Evolutionary conservation across 2,888 invertebrate genomes (phyloP).

Genomic region (Diachrysia chrysitis): DNA sequence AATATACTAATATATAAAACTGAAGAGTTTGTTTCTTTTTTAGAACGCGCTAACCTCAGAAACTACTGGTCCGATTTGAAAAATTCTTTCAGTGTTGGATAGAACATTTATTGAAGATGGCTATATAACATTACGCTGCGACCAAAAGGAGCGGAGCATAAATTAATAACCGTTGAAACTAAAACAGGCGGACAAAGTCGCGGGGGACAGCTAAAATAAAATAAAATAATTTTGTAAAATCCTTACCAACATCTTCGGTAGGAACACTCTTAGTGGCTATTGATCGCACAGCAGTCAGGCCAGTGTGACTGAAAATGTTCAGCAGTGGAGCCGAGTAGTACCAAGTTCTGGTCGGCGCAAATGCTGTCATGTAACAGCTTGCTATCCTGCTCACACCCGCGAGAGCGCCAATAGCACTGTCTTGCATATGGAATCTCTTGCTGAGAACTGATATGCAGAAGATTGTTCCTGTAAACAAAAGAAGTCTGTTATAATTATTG

Average conservation of each 20-base stretch:
- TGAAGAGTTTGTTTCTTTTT: too few species aligned
- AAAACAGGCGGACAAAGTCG: too few species aligned
- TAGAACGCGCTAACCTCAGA: too few species aligned
- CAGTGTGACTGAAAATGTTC: conserved; percentile 88
- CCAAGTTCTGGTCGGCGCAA: conserved; percentile 83
- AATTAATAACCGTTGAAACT: too few species aligned
- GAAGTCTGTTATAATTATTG: not conserved
- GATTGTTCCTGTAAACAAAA: conserved; percentile 76
- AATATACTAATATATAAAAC: too few species aligned
- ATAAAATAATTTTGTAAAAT: too few species aligned
- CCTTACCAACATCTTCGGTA: conserved; percentile 87
- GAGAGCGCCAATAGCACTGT: conserved; percentile 83
- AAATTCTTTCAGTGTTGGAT: too few species aligned
- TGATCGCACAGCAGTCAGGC: conserved; percentile 88
- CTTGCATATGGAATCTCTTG: conserved; percentile 80
- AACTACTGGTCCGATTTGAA: too few species aligned
- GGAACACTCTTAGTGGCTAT: conserved; percentile 89
- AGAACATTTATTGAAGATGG: too few species aligned
- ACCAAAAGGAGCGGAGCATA: too few species aligned
- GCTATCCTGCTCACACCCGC: conserved; percentile 88
- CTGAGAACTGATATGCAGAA: conserved; percentile 85
- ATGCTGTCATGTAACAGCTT: conserved; percentile 86
- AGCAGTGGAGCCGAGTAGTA: conserved; percentile 86
- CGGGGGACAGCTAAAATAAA: too few species aligned
- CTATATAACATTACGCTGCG: too few species aligned